phyloP scores from a whole-genome alignment of 1,140 invertebrate species.

The Chelonus insularis region DNA sequence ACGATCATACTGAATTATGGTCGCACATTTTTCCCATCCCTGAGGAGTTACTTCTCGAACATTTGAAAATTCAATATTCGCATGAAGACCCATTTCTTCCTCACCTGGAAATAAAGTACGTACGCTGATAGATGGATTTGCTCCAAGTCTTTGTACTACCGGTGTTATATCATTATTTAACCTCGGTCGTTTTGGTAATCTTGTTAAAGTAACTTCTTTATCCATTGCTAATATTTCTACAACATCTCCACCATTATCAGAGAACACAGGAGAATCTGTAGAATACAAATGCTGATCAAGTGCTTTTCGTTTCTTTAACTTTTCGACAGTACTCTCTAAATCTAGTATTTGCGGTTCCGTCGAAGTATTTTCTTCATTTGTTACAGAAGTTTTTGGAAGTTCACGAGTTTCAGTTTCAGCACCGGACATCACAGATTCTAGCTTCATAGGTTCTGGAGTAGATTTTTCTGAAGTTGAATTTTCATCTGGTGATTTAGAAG shows the following conservation, averaged over 20 bases:
- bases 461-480: constrained; percentile 44
- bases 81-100: constrained; percentile 77
- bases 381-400: neutral
- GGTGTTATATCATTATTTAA: constrained; percentile 52
- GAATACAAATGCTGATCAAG: constrained; percentile 38
- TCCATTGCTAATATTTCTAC: constrained; percentile 57
- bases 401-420: constrained; percentile 23
- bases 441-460: constrained; percentile 40
- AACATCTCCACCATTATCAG: constrained; percentile 37
- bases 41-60: constrained; percentile 71
- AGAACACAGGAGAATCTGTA: constrained; percentile 18
- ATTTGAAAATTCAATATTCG: constrained; percentile 71
- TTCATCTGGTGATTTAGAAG: constrained; percentile 44
- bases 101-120: constrained; percentile 77
- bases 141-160: constrained; percentile 64
- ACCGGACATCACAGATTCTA: constrained; percentile 23
- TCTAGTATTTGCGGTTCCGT: constrained; percentile 39
- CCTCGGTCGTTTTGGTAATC: constrained; percentile 51
- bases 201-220: constrained; percentile 56
- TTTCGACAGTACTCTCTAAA: constrained; percentile 53
- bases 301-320: constrained; percentile 54
- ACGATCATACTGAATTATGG: constrained; percentile 78
- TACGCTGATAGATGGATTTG: constrained; percentile 79
- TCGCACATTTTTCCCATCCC: constrained; percentile 79
- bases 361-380: constrained; percentile 3